phyloP scores from a whole-genome alignment of 2,113 vertebrate species.

The Oncorhynchus masou region DNA sequence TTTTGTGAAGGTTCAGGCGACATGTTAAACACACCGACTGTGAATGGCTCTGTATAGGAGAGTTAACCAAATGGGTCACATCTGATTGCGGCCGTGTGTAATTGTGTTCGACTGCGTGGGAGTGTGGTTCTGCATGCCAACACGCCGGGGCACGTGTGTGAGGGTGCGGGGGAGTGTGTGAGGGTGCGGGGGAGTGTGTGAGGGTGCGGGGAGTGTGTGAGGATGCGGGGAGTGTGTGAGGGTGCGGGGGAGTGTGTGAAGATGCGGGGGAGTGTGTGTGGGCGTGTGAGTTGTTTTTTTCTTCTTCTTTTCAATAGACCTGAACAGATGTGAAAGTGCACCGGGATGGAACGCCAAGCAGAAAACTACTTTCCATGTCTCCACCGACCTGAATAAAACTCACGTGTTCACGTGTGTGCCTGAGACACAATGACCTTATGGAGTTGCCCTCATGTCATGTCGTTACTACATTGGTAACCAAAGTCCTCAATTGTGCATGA shows the following conservation, averaged over 20 bases:
- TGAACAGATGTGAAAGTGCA: conserved; percentile 52
- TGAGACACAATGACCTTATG: neutral
- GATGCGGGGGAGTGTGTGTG: neutral
- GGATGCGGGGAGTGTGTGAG: neutral
- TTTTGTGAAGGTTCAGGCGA: too few species aligned
- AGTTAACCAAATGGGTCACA: too few species aligned
- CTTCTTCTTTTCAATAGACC: neutral
- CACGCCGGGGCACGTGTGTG: neutral
- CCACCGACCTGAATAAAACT: conserved; percentile 45
- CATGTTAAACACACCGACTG: too few species aligned
- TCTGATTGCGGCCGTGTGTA: too few species aligned
- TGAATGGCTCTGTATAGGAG: too few species aligned
- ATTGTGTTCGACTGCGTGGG: conserved; percentile 10
- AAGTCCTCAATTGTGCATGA: too few species aligned
- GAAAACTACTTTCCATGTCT: conserved; percentile 5
- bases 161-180: neutral
- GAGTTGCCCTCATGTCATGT: too few species aligned
- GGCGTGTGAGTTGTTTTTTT: neutral
- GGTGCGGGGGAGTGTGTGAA: neutral
- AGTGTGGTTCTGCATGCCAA: neutral
- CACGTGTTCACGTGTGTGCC: neutral
- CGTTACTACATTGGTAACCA: too few species aligned
- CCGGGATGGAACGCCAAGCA: conserved; percentile 31
- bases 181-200: neutral
- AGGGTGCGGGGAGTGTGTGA: neutral